These are phyloP conservation scores for Drymodes brunneopygia DNA, from an alignment of 2,113 vertebrate genomes.

Conservation along the genomic window DNA sequence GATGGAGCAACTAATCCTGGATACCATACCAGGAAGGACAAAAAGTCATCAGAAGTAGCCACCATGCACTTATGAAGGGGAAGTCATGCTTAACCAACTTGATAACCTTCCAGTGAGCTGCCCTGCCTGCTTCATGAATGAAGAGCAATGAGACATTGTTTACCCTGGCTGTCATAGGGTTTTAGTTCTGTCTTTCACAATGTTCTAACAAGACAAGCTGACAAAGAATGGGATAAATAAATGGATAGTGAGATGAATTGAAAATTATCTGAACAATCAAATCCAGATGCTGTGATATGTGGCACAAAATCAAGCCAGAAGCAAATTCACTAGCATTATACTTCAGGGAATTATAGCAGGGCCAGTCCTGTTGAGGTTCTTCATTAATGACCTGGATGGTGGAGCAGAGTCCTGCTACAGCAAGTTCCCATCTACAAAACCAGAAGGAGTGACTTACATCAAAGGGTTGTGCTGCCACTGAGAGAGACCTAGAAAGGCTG, in stretches of 20 bases:
- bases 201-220: neutral
- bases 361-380: neutral
- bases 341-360: neutral
- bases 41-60: neutral
- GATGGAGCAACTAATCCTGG: neutral
- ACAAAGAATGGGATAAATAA: neutral
- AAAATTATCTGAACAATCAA: neutral
- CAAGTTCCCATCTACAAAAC: neutral
- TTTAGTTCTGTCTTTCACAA: neutral
- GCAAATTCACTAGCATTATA: neutral
- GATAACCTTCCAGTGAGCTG: neutral
- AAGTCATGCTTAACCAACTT: neutral
- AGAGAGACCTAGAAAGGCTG: neutral
- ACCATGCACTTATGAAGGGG: neutral
- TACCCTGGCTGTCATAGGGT: neutral
- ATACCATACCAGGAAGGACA: neutral
- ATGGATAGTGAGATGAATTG: neutral
- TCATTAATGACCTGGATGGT: neutral
- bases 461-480: neutral
- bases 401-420: neutral
- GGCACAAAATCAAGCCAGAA: neutral
- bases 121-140: neutral
- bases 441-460: neutral
- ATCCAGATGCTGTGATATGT: neutral
- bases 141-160: neutral